Base-by-base conservation (phyloP, 2,888 invertebrate genomes). In the Carabus problematicus region DNA sequence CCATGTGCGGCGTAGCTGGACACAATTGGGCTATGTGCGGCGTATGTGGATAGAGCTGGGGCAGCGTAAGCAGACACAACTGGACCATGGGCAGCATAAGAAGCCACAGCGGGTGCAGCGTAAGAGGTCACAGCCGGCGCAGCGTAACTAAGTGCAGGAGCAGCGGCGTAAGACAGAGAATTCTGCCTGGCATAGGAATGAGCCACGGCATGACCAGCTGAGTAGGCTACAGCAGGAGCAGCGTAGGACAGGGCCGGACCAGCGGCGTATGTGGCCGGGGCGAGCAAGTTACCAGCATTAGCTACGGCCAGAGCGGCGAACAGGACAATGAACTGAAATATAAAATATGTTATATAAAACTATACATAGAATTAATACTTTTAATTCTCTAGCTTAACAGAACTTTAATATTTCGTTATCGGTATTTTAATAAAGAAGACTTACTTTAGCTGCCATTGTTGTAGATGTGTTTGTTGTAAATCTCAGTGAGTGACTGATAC, bases 291-390 rank as follows among this genome's bases (percentile, higher is more conserved):
- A 72, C 89, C 89, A 68, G 89, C 89, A 77, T 84, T 85, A 76
- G 86, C 87, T 73, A 85, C 83, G 75, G 88, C 85, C 80, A 87
- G 84, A 75, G 84, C 82, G 78, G 87, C 84, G 77, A 85, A 82
- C 77, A 89, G 80, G 64, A 86, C 79, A 73, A 88, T 77, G 73
- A 87, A 81, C 87, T 82, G 78, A 29, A 29, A 29, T 29, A 29
- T 29, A 29, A 2, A 29, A 29, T 29, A 3, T 29, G 6, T 29
- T 3, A 29, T 29, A 29, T 29, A n/a, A n/a, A n/a, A n/a, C n/a
- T n/a, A n/a, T n/a, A n/a, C n/a, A n/a, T n/a, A n/a, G n/a, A n/a
- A n/a, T n/a, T n/a, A n/a, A n/a, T n/a, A n/a, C n/a, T n/a, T n/a
- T n/a, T n/a, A n/a, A n/a, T n/a, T n/a, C n/a, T n/a, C n/a, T n/a